phyloP scores from a whole-genome alignment of 1,140 invertebrate species.

The Heterodera carotae region DNA sequence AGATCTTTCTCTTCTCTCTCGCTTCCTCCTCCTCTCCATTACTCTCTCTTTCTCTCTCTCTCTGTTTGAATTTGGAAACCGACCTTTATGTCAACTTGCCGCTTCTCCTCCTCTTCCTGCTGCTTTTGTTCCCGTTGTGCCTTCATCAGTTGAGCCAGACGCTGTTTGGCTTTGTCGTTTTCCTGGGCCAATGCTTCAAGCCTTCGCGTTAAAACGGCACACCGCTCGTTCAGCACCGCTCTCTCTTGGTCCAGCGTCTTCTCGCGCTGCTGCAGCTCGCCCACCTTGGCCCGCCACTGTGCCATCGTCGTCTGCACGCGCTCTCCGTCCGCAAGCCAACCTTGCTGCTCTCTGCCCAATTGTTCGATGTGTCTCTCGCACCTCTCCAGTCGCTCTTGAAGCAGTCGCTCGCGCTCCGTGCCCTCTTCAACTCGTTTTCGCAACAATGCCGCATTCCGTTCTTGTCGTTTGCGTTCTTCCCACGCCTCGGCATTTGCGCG shows the following conservation, averaged over 20 bases:
- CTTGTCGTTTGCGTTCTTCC: slow-evolving; percentile 36
- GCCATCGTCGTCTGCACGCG: slow-evolving; percentile 9
- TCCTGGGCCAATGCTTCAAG: slow-evolving; percentile 35
- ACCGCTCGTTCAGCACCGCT: not conserved
- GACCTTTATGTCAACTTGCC: too few species aligned
- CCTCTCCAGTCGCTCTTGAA: slow-evolving; percentile 30
- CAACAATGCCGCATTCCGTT: slow-evolving; percentile 6
- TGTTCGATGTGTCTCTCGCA: slow-evolving; percentile 45
- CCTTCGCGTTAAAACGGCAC: slow-evolving; percentile 6
- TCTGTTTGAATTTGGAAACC: too few species aligned
- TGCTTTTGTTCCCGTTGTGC: not conserved
- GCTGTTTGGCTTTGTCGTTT: not conserved
- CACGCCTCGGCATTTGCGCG: slow-evolving; percentile 33
- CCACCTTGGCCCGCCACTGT: slow-evolving; percentile 33
- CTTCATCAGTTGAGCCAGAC: not conserved
- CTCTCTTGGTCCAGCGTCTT: slow-evolving; percentile 13
- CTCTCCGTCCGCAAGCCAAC: slow-evolving; percentile 20
- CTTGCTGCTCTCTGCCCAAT: slow-evolving; percentile 22
- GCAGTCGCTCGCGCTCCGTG: slow-evolving; percentile 20
- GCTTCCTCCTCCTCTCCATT: not conserved
- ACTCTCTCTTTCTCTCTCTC: not conserved
- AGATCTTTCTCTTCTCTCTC: too few species aligned
- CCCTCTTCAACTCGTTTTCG: slow-evolving; percentile 26
- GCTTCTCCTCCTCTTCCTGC: not conserved
- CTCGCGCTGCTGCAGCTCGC: slow-evolving; percentile 17